Percentiles rank a stretch among this genome's conserved stretches.
Conservation (phyloP, 2,888 invertebrate species). For the Drosophila kuntzei region DNA sequence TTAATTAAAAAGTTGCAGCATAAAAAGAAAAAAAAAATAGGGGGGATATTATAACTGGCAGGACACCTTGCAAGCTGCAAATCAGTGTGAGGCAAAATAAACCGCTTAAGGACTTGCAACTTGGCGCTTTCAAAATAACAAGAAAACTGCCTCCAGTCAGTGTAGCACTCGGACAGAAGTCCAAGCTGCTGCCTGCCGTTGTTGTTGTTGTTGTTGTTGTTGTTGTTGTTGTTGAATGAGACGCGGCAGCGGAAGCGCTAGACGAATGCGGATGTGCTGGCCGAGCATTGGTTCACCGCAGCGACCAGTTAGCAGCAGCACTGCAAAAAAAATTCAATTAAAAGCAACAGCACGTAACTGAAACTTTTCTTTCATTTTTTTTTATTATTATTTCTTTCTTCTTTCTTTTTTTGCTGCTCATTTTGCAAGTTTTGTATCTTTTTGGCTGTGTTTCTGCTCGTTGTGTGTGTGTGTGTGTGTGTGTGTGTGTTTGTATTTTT, state of each 20-base stretch:
- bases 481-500: constrained; percentile 28
- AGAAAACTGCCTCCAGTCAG: constrained; percentile 71
- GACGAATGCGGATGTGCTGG: constrained; percentile 69
- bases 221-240: constrained; percentile 20
- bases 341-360: constrained; percentile 83
- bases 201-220: constrained; percentile 27
- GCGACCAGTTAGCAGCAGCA: constrained; percentile 55
- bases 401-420: constrained; percentile 45
- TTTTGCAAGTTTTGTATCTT: constrained; percentile 78
- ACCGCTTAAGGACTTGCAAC: constrained; percentile 79
- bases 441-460: constrained; percentile 31
- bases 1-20: constrained; percentile 75
- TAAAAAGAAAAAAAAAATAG: constrained; percentile 24
- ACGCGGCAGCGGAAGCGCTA: constrained; percentile 55
- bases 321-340: constrained; percentile 81
- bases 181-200: constrained; percentile 3
- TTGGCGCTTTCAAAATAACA: constrained; percentile 77
- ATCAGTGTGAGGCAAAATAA: constrained; percentile 78
- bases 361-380: constrained; percentile 69
- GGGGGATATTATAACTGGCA: constrained; percentile 1
- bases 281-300: constrained; percentile 60
- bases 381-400: constrained; percentile 21
- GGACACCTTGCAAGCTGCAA: constrained; percentile 65
- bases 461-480: constrained; percentile 13
- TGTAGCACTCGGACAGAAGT: constrained; percentile 52